Evolutionary conservation across 2,888 invertebrate genomes (phyloP).

Genomic region (Mesochorus sp.): DNA sequence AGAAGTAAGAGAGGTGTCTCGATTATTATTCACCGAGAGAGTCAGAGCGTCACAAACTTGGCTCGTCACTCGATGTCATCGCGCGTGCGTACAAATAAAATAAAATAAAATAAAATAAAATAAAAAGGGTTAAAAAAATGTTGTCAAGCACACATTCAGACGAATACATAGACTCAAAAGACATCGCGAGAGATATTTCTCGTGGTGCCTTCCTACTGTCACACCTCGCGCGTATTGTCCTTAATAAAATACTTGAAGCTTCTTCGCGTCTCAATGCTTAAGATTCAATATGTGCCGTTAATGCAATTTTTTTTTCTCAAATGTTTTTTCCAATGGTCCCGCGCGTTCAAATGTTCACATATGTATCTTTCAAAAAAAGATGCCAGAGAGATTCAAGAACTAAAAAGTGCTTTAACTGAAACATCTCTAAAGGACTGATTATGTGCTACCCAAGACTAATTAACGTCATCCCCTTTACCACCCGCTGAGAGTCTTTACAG

Average conservation of each 20-base stretch:
- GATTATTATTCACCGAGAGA: conserved; percentile 59
- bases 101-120: background rate
- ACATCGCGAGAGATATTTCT: conserved; percentile 21
- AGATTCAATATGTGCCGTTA: conserved; percentile 24
- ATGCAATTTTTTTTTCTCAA: background rate
- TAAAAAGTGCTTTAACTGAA: conserved; percentile 17
- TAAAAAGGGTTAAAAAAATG: conserved; percentile 4
- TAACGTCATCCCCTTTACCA: conserved; percentile 26
- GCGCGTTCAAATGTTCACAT: conserved; percentile 9
- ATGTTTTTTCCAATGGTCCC: background rate
- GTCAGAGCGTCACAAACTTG: conserved; percentile 54
- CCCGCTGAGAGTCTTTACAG: background rate
- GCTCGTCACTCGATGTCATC: conserved; percentile 58
- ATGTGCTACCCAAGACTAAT: conserved; percentile 47
- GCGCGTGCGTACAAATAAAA: background rate
- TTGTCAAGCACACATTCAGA: background rate
- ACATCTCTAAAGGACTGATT: conserved; percentile 50
- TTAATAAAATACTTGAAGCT: conserved; percentile 44
- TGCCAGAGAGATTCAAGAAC: conserved; percentile 5
- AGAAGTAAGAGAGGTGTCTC: conserved; percentile 22
- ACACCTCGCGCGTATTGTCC: conserved; percentile 21
- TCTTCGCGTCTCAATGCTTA: conserved; percentile 2
- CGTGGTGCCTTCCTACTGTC: conserved; percentile 33
- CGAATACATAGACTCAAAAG: background rate
- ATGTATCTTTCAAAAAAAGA: conserved; percentile 1